Evolutionary conservation across 35 echinoderm and acorn worm genomes (phyloP).

Genomic region (Hemicentrotus pulcherrimus): DNA sequence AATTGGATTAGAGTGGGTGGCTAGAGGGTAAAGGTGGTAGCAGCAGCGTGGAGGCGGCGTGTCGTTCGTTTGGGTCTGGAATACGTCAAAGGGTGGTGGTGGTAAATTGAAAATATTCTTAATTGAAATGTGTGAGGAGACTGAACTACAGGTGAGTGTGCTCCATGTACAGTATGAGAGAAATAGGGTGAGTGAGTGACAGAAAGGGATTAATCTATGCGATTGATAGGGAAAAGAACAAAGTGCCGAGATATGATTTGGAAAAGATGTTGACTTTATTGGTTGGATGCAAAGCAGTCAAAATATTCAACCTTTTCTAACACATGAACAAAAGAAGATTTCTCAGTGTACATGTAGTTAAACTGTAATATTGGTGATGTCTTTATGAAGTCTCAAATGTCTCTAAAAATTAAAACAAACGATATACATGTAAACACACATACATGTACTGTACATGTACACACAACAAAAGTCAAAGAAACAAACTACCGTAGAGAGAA

Average conservation of each 20-base stretch:
- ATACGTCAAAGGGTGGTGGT: not conserved
- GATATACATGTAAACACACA: too few species aligned
- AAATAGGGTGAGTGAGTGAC: not conserved
- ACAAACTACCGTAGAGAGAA: too few species aligned
- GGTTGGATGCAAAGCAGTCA: not conserved
- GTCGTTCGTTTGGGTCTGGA: not conserved
- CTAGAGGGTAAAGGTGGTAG: not conserved
- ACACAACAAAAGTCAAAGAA: too few species aligned
- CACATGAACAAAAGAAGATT: too few species aligned
- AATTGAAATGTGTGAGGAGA: conserved; percentile 5
- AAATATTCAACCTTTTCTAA: not conserved
- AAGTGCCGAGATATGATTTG: not conserved
- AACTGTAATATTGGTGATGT: too few species aligned
- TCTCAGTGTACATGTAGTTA: too few species aligned
- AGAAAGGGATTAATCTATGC: not conserved
- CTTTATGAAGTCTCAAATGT: too few species aligned
- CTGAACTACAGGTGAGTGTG: not conserved
- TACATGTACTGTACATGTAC: too few species aligned
- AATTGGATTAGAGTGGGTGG: conserved; percentile 16
- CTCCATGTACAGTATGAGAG: not conserved
- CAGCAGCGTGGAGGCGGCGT: not conserved
- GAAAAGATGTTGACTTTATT: not conserved
- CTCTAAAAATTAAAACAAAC: too few species aligned
- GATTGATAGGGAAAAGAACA: not conserved
- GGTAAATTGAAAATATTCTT: not conserved